Evolutionary conservation across 2,797 vertebrate species (phyloP).

Genomic region (Delichon dasypus): DNA sequence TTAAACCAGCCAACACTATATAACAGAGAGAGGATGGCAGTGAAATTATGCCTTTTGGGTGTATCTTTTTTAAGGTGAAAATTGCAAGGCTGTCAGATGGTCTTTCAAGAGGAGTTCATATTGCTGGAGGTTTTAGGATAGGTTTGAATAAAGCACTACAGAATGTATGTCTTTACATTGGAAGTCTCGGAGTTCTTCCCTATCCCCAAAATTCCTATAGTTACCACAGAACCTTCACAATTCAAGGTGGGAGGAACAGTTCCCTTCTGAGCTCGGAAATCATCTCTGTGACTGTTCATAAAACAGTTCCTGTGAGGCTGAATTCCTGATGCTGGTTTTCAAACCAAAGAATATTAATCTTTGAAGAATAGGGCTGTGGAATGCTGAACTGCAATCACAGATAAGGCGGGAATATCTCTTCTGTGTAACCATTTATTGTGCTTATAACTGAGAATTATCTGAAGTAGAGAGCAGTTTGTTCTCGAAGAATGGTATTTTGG

Average conservation of each 20-base stretch:
- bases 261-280: constrained; percentile 21
- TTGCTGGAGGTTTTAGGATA: background rate
- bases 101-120: background rate
- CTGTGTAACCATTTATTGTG: constrained; percentile 23
- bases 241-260: constrained; percentile 11
- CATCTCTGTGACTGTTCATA: background rate
- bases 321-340: constrained; percentile 34
- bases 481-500: background rate
- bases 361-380: constrained; percentile 16
- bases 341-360: constrained; percentile 38
- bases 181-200: background rate
- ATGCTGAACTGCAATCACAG: background rate
- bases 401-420: background rate
- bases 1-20: background rate
- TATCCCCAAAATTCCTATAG: background rate
- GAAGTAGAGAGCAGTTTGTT: constrained; percentile 1
- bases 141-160: background rate
- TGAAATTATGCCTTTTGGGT: background rate
- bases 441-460: constrained; percentile 8
- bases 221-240: background rate
- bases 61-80: background rate
- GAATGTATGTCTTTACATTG: background rate
- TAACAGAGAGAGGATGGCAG: background rate
- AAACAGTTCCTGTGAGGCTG: constrained; percentile 1
- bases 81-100: background rate